phyloP scores from a whole-genome alignment of 2,113 vertebrate genomes.

The Eubucco bourcierii region DNA sequence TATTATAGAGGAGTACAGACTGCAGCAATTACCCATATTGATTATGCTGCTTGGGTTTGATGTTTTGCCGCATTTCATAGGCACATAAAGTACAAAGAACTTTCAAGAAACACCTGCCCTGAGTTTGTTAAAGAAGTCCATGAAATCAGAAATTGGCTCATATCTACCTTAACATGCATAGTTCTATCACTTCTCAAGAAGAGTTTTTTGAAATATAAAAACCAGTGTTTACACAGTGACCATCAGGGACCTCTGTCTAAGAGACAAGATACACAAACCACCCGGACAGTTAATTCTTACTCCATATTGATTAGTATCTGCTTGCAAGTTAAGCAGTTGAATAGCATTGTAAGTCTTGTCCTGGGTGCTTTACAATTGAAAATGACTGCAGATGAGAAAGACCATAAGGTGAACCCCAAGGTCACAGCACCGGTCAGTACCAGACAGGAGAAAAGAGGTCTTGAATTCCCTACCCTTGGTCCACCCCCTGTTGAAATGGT shows the following conservation, averaged over 20 bases:
- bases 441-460: not conserved
- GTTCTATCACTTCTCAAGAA: not conserved
- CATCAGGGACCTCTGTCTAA: not conserved
- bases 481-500: not conserved
- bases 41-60: not conserved
- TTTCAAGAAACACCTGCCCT: not conserved
- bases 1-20: not conserved
- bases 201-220: not conserved
- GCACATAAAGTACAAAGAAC: not conserved
- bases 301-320: not conserved
- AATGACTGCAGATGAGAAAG: not conserved
- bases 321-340: not conserved
- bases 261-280: not conserved
- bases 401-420: not conserved
- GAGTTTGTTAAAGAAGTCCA: not conserved
- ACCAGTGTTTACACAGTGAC: not conserved
- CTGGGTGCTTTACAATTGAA: not conserved
- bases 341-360: not conserved
- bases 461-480: not conserved
- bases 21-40: not conserved
- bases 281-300: not conserved
- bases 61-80: not conserved
- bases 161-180: not conserved
- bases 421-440: not conserved
- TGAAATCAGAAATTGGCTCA: not conserved